Evolutionary conservation across 2,113 vertebrate genomes (phyloP), one percentile per base, ranked within the genome.

Genomic region (Haliaeetus leucogaster): DNA sequence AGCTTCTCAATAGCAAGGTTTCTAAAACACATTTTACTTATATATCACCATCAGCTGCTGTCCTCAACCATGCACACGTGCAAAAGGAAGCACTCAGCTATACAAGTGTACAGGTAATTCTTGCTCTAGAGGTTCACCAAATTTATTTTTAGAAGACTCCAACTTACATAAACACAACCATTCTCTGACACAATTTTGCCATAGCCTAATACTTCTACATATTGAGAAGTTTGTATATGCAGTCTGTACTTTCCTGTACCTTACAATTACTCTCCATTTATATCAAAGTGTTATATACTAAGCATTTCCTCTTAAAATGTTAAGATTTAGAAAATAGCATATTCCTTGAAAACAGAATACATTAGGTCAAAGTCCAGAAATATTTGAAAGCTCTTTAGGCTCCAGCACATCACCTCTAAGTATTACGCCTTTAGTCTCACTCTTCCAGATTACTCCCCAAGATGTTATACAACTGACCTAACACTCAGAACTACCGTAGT

Each of bases 1-100:
- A 13, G n/a, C n/a, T 43, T 84, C 65, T 63, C 29, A 74, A 42
- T 12, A 92, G 16, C 9, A 83, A 45, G 27, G 26, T n/a, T 62
- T 91, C 50, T 62, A 50, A 73, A 76, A 5, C 20, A 43, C 20
- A 6, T 71, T 47, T 80, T 71, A 36, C 18, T 73, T 40, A 0
- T 6, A 0, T 3, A 40, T 11, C 34, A 21, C 47, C 78, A 71
- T 9, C 38, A 82, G 55, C 36, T 43, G 25, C 74, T 80, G 52
- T 16, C 71, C 76, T 61, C 63, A 61, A 13, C 40, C 40, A 61
- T 2, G 47, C 18, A 42, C 50, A 32, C 0, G 0, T 1, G 8
- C 22, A 36, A 30, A 30, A 63, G 23, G 16, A 88, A 59, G 36
- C 62, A 72, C 21, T 65, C 12, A 25, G 29, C 80, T 81, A 11